Evolutionary conservation across 2,113 vertebrate species (phyloP).

Genomic region (Gymnogyps californianus): DNA sequence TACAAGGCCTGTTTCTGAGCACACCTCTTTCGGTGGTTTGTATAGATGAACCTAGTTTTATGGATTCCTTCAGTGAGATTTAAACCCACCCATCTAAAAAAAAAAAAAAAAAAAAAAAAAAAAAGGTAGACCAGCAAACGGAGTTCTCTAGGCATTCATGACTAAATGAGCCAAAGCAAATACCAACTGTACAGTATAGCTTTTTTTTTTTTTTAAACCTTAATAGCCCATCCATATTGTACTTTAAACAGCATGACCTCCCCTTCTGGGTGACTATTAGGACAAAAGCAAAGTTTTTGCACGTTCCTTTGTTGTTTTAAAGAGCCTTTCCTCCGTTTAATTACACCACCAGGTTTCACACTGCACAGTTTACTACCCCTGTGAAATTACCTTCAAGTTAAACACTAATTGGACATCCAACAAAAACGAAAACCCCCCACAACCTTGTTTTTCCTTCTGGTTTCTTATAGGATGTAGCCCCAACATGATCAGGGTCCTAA

Average conservation of each 20-base stretch:
- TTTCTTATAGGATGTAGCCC: conserved; percentile 31
- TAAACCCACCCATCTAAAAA: neutral
- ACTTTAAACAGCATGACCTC: conserved; percentile 65
- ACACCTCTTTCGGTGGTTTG: neutral
- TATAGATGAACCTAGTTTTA: neutral
- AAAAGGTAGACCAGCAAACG: neutral
- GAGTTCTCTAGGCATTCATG: conserved; percentile 24
- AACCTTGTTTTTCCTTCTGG: conserved; percentile 15
- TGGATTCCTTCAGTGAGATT: neutral
- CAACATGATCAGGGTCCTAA: neutral
- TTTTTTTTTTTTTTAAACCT: conserved; percentile 9
- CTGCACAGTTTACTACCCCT: conserved; percentile 49
- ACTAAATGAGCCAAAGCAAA: conserved; percentile 33
- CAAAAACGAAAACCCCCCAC: neutral
- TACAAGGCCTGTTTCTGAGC: neutral
- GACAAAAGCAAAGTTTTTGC: conserved; percentile 59
- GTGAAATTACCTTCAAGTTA: conserved; percentile 70
- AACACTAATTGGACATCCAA: conserved; percentile 67
- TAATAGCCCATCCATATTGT: conserved; percentile 66
- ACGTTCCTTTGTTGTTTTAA: conserved; percentile 63
- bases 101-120: neutral
- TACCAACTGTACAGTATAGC: neutral
- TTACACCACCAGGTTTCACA: conserved; percentile 36
- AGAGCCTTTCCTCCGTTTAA: conserved; percentile 60
- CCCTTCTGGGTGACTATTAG: conserved; percentile 43